phyloP scores from a whole-genome alignment of 2,888 invertebrate species.

The Ethmia dodecea region DNA sequence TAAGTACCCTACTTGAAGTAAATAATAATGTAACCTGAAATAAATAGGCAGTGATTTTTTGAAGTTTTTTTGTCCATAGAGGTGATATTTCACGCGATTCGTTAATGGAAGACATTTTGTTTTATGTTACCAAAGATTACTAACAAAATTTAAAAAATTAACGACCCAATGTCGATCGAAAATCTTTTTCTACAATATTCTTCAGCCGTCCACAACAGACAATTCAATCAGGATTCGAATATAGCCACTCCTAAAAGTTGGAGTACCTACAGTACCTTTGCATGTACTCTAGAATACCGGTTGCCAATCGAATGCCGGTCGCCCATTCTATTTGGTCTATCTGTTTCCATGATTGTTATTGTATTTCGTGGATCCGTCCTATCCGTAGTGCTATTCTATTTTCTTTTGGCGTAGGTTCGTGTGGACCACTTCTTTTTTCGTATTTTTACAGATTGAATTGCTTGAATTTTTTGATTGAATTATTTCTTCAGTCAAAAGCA shows the following conservation, averaged over 20 bases:
- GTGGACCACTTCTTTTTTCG: conserved; percentile 8
- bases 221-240: conserved; percentile 9
- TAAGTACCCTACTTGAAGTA: no score
- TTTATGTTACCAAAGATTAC: no score
- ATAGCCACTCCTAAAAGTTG: conserved; percentile 3
- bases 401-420: conserved; percentile 16
- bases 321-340: conserved; percentile 30
- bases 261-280: conserved; percentile 2
- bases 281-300: conserved; percentile 2
- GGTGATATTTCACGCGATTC: no score
- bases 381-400: conserved; percentile 23
- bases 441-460: no score
- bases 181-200: not conserved
- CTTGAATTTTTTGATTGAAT: no score
- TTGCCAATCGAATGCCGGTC: conserved; percentile 16
- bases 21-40: no score
- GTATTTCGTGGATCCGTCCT: conserved; percentile 33
- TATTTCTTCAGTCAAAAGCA: no score
- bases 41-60: no score
- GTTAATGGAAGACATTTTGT: no score
- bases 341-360: conserved; percentile 49
- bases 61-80: no score
- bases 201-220: not conserved
- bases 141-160: no score
- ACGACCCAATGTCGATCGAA: conserved; percentile 7